phyloP scores from a whole-genome alignment of 2,113 vertebrate species.

The Gnathonemus longibarbis region DNA sequence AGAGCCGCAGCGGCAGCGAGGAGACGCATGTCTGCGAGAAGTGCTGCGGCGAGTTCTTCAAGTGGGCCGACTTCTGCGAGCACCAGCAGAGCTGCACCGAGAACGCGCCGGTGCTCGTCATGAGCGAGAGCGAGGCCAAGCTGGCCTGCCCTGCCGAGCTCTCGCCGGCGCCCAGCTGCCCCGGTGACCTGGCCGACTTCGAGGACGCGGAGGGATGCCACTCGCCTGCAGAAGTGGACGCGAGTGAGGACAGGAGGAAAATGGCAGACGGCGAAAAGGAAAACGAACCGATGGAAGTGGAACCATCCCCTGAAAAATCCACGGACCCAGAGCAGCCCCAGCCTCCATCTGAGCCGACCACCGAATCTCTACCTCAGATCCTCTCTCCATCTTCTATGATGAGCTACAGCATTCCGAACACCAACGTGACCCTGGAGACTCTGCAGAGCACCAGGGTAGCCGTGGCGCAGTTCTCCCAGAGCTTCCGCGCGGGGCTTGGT shows the following conservation, averaged over 20 bases:
- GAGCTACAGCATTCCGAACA: conserved; percentile 75
- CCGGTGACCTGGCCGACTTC: conserved; percentile 67
- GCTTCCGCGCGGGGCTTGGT: conserved; percentile 41
- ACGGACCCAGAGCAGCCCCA: conserved; percentile 48
- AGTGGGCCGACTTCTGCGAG: conserved; percentile 75
- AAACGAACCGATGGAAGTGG: conserved; percentile 82
- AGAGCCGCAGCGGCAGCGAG: conserved; percentile 69
- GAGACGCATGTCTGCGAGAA: conserved; percentile 79
- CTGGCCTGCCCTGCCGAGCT: conserved; percentile 60
- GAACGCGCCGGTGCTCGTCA: conserved; percentile 75
- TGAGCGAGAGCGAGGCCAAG: conserved; percentile 68
- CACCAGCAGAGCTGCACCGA: conserved; percentile 79
- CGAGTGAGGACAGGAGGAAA: conserved; percentile 58
- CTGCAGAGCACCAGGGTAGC: conserved; percentile 93
- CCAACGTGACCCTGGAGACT: conserved; percentile 93
- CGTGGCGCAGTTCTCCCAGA: conserved; percentile 92
- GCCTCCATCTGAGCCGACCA: conserved; percentile 46
- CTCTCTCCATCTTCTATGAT: conserved; percentile 56
- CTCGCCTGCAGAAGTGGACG: conserved; percentile 51
- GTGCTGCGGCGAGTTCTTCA: conserved; percentile 89
- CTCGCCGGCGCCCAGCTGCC: conserved; percentile 62
- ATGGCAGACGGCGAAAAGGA: conserved; percentile 45
- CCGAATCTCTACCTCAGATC: conserved; percentile 54
- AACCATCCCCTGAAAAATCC: conserved; percentile 54
- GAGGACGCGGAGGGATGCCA: conserved; percentile 65